A percentile compares a stretch with the other conserved stretches of the same genome.
phyloP scores from a whole-genome alignment of 2,888 invertebrate species.

The Eugnorisma glareosa region DNA sequence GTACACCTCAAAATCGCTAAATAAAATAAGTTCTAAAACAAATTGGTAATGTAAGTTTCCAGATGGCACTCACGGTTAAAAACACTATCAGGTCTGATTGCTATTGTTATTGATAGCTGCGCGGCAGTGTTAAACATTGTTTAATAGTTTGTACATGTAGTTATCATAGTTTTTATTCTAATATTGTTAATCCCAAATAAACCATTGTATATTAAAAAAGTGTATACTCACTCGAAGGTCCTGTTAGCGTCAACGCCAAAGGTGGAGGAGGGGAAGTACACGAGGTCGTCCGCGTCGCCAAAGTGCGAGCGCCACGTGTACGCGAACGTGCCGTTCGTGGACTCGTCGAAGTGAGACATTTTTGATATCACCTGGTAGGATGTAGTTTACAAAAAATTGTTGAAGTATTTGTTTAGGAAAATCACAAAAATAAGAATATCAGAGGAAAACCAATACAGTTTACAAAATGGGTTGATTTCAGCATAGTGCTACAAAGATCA shows the following conservation, averaged over 20 bases:
- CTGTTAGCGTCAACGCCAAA: constrained; percentile 98
- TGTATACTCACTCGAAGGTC: constrained; percentile 94
- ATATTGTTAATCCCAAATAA: too few species aligned
- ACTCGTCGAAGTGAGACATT: constrained; percentile 96
- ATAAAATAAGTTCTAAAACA: not conserved
- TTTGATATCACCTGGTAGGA: constrained; percentile 93
- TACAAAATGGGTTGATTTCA: too few species aligned
- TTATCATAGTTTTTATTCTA: too few species aligned
- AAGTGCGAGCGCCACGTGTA: constrained; percentile 96
- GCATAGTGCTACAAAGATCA: too few species aligned
- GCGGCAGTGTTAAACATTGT: too few species aligned
- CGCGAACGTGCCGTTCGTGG: constrained; percentile 95
- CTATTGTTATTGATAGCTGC: too few species aligned
- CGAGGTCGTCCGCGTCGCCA: constrained; percentile 95
- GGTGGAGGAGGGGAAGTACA: constrained; percentile 96
- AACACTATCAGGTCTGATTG: not conserved
- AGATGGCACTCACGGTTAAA: not conserved
- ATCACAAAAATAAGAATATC: not conserved
- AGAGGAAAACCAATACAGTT: not conserved
- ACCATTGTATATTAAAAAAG: too few species aligned
- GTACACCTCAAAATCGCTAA: not conserved
- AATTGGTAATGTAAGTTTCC: not conserved
- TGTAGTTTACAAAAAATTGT: not conserved
- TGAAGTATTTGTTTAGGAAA: not conserved
- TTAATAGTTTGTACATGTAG: too few species aligned